These are phyloP conservation scores for Drosophila rubida DNA, from an alignment of 2,888 invertebrate species.

Conservation along the genomic window DNA sequence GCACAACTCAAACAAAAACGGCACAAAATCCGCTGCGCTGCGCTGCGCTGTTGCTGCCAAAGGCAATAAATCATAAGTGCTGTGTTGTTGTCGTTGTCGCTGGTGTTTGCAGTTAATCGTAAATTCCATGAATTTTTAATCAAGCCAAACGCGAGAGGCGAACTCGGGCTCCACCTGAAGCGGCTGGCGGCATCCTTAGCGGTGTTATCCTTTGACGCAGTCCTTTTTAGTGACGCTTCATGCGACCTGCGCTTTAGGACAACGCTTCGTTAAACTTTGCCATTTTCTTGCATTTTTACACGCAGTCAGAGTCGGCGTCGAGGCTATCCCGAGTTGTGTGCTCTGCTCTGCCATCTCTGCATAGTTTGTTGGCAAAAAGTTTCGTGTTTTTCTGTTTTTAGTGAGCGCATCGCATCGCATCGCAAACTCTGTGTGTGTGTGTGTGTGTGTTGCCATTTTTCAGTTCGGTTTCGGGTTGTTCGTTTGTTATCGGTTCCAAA, in stretches of 20 bases:
- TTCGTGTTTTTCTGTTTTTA: slow-evolving; percentile 9
- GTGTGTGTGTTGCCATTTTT: slow-evolving; percentile 63
- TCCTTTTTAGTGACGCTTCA: slow-evolving; percentile 65
- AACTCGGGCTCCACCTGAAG: slow-evolving; percentile 13
- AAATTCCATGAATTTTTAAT: slow-evolving; percentile 74
- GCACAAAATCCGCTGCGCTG: no score
- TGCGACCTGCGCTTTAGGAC: slow-evolving; percentile 62
- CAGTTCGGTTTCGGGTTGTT: slow-evolving; percentile 27
- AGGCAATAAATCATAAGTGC: slow-evolving; percentile 61
- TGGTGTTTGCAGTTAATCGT: slow-evolving; percentile 65
- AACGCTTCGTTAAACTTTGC: slow-evolving; percentile 69
- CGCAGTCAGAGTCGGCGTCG: slow-evolving; percentile 12
- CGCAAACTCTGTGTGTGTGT: slow-evolving; percentile 34
- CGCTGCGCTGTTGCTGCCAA: slow-evolving; percentile 36
- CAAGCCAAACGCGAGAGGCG: slow-evolving; percentile 39
- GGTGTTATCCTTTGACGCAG: slow-evolving; percentile 68
- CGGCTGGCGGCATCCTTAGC: slow-evolving; percentile 27
- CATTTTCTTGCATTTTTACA: slow-evolving; percentile 67
- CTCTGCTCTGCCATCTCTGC: slow-evolving; percentile 3
- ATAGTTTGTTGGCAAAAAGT: slow-evolving; percentile 26
- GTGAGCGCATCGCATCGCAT: slow-evolving; percentile 22
- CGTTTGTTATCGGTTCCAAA: slow-evolving; percentile 66
- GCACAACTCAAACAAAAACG: slow-evolving; percentile 18
- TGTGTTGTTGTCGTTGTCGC: slow-evolving; percentile 18
- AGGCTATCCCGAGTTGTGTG: neutral